Base-by-base conservation (phyloP, 1,140 invertebrate species). In the Formica exsecta region DNA sequence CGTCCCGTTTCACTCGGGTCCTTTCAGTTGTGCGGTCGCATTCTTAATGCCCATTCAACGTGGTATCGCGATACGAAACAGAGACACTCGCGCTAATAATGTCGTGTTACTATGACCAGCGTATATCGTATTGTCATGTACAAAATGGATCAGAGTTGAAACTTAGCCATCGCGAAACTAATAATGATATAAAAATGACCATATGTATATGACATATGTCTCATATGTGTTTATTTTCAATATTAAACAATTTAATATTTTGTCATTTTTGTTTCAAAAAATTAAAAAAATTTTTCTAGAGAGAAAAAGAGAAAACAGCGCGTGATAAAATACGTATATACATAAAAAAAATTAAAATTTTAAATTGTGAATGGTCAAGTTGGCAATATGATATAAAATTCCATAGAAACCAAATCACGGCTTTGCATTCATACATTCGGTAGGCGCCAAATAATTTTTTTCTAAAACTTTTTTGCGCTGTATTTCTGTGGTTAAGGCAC, bases 11-110 rank as follows among this genome's bases (percentile, higher is more conserved):
- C 66, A 61, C 29, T 29, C 66, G 25, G 2, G 79, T n/a, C 68
- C 79, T 73, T 71, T 61, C 79, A 74, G 68, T 38, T 38, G 73
- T 83, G 73, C 68, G 54, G 68, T 57, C 68, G 54, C 25, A 83
- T 83, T 83, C 79, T 83, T 83, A 83, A 83, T 62, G 79, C 54
- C 70, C 57, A 73, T 61, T 83, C 79, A 83, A 62, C 41, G 54
- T 22, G 38, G 54, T 83, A 62, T 83, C 79, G 68, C 54, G 68
- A 83, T 83, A 74, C 32, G 54, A 73, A 83, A 83, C 73, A 71
- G 66, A 22, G 65, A 83, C 79, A 74, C 79, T 73, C 79, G 79
- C 68, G 54, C 57, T 83, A 83, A 83, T 83, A 73, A 38, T 22
- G 25, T 73, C 68, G 77, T 25, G 32, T 71, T 71, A 81, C 66